Evolutionary conservation across 2,113 vertebrate species (phyloP).

Genomic region (Oryzias javanicus): DNA sequence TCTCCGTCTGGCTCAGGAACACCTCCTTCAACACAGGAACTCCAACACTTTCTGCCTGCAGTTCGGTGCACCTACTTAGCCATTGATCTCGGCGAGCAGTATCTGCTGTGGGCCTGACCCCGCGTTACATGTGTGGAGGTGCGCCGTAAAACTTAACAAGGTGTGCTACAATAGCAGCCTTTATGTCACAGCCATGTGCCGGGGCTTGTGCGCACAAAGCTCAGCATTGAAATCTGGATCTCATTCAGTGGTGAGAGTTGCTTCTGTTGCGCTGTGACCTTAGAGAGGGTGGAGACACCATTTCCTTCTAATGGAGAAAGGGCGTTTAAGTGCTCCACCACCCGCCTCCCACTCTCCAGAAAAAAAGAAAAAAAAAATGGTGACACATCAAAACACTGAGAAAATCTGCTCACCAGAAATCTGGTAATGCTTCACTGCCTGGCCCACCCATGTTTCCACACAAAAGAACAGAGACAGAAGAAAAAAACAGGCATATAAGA

Average conservation of each 20-base stretch:
- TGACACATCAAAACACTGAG: slow-evolving; percentile 71
- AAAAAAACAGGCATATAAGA: slow-evolving; percentile 3
- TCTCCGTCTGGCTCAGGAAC: slow-evolving; percentile 25
- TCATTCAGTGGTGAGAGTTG: slow-evolving; percentile 51
- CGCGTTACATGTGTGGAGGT: slow-evolving; percentile 41
- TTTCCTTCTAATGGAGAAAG: slow-evolving; percentile 54
- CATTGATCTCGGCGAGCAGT: slow-evolving; percentile 37
- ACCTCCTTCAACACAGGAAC: slow-evolving; percentile 26
- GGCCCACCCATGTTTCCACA: slow-evolving; percentile 65
- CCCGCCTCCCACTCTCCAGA: not conserved
- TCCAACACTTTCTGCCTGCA: slow-evolving; percentile 24
- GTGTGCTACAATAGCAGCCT: slow-evolving; percentile 64
- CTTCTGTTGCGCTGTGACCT: slow-evolving; percentile 57
- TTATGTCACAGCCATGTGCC: slow-evolving; percentile 41
- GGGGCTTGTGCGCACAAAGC: slow-evolving; percentile 54
- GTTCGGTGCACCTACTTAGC: slow-evolving; percentile 60
- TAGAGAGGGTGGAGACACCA: slow-evolving; percentile 52
- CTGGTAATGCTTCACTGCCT: slow-evolving; percentile 61
- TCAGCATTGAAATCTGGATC: slow-evolving; percentile 60
- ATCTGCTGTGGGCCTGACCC: slow-evolving; percentile 32
- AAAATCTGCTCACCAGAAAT: slow-evolving; percentile 63
- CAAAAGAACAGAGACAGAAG: slow-evolving; percentile 19
- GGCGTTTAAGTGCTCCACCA: slow-evolving; percentile 10
- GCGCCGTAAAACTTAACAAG: slow-evolving; percentile 55
- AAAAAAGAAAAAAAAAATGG: slow-evolving; percentile 37